Base-by-base conservation (phyloP, 2,888 invertebrate species). In the Thyatira batis region DNA sequence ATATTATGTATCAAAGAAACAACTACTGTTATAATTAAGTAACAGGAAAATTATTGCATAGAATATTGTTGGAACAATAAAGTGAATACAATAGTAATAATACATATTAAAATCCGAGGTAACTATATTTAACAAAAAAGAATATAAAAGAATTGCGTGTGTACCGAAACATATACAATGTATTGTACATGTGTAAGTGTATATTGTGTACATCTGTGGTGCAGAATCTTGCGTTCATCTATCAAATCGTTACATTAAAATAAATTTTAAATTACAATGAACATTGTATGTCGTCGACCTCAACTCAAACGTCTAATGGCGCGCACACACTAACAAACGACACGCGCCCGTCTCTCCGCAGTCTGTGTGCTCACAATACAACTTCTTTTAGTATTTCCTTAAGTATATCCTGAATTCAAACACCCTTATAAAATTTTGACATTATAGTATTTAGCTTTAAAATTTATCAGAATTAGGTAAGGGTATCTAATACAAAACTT, bases 181-280 rank as follows among this genome's bases (percentile, higher is more conserved):
- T 27, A 13, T 13, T 13, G 8, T 13, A 13, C 13, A 25, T 6
- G 17, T 46, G 20, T n/a, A n/a, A 21, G 11, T 21, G 25, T 46
- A 11, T 46, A 46, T 46, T 46, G 20, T 28, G 54, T 54, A 39
- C 46, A 43, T 52, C 17, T 58, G 59, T 65, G 69, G 65, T 67
- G 79, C 80, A 72, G 76, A 78, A 80, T 80, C 78, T 76, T 71
- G 63, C 70, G 63, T 67, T 76, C 80, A 82, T 87, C 82, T 84
- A 84, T 86, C 84, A 86, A 82, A 85, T 81, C 78, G 77, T 76
- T 77, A 71, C 80, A 87, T 89, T 89, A 86, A 85, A 87, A 89
- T 89, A 87, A 85, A 87, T 88, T 87, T 84, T 87, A 85, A 87
- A 83, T 87, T 87, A 85, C 86, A 89, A 89, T 87, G 87, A 83